A percentile compares a stretch with the other conserved stretches of the same genome.
Evolutionary conservation across 1,140 invertebrate species (phyloP).

Genomic region (Lithobius niger): DNA sequence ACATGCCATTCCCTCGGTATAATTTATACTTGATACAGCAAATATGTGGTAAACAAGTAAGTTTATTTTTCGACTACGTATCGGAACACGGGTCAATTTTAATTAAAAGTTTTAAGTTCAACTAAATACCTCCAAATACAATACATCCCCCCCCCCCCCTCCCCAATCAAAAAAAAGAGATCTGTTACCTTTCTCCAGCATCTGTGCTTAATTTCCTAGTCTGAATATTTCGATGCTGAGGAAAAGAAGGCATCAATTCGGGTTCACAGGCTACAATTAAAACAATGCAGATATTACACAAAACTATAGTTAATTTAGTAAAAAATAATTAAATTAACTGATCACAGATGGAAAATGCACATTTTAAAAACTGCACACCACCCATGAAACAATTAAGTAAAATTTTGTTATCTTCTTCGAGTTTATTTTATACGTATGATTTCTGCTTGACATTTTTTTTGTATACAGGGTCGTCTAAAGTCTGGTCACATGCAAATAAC

Average conservation of each 20-base stretch:
- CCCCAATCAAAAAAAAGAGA: too few species aligned
- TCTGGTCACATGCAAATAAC: too few species aligned
- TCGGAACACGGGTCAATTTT: neutral
- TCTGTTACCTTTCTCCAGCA: too few species aligned
- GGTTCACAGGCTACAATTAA: constrained; percentile 72
- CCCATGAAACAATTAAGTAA: neutral
- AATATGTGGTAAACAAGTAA: too few species aligned
- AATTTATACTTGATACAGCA: too few species aligned
- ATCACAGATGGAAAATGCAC: neutral
- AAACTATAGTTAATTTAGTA: neutral
- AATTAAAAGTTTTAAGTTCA: neutral
- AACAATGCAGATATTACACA: constrained; percentile 15
- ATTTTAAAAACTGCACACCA: neutral
- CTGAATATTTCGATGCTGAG: constrained; percentile 71
- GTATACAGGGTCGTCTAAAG: too few species aligned
- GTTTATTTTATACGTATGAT: neutral
- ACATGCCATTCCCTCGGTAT: too few species aligned
- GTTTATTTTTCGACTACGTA: neutral
- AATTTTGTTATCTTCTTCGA: neutral
- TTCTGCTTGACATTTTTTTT: neutral
- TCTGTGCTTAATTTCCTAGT: constrained; percentile 37
- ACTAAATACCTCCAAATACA: neutral
- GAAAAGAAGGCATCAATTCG: constrained; percentile 92
- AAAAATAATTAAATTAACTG: neutral
- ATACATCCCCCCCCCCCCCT: too few species aligned